Conservation (phyloP, 2,888 invertebrate genomes). For the Cephus spinipes region DNA sequence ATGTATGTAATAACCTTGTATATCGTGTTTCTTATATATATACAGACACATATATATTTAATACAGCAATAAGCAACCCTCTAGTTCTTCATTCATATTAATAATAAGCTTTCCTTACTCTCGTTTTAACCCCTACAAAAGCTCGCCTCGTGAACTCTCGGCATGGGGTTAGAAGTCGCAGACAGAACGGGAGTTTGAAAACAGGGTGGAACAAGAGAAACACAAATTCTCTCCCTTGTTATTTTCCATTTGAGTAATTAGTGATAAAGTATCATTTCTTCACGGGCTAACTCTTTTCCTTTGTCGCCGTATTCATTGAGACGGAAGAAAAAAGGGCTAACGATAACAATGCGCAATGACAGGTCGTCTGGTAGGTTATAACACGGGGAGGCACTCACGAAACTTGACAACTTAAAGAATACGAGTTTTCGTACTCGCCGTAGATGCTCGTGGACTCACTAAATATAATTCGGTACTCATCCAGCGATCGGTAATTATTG, state of each 20-base stretch:
- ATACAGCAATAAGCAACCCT: neutral
- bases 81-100: neutral
- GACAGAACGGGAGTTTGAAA: neutral
- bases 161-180: neutral
- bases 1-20: neutral
- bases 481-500: slow-evolving; percentile 29
- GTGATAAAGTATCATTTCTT: neutral
- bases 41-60: neutral
- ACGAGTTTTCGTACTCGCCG: neutral
- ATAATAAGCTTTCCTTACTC: neutral
- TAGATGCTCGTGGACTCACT: neutral
- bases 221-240: neutral
- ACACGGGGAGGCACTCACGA: neutral
- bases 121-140: neutral
- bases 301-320: neutral
- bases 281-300: neutral
- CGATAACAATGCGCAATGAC: neutral
- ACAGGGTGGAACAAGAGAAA: neutral
- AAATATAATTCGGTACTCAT: neutral
- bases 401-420: neutral
- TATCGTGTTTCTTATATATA: neutral
- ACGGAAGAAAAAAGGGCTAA: neutral
- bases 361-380: neutral
- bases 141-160: neutral
- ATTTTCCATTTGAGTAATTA: slow-evolving; percentile 5